Conservation (phyloP, 2,797 vertebrate genomes). For the Chiloscyllium punctatum region DNA sequence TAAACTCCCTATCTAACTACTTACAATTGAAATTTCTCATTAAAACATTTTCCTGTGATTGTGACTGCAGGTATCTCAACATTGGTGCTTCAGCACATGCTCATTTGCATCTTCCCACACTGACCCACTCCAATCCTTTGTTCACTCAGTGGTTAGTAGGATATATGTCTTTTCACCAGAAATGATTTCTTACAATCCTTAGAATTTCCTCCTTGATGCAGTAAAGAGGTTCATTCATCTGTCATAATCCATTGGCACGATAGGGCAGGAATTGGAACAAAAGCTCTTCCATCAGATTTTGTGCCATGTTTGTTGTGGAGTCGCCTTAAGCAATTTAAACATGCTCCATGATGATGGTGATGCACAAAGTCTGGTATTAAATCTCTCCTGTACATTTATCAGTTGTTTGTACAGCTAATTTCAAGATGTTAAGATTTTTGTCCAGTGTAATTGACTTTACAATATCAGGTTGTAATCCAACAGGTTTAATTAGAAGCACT, state of each 20-base stretch:
- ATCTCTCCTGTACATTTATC: not conserved
- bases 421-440: not conserved
- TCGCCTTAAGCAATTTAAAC: not conserved
- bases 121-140: not conserved
- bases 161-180: too few species aligned
- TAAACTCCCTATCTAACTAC: not conserved
- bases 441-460: too few species aligned
- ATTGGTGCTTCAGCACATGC: not conserved
- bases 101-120: not conserved
- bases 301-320: not conserved
- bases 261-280: not conserved
- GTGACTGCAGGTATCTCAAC: not conserved
- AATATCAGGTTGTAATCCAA: too few species aligned
- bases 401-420: not conserved
- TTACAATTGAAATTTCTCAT: not conserved
- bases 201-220: too few species aligned
- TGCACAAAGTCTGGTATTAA: not conserved
- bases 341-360: not conserved
- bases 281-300: not conserved
- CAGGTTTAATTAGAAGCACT: too few species aligned
- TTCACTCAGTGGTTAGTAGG: not conserved
- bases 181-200: too few species aligned
- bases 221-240: too few species aligned
- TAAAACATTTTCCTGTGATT: not conserved
- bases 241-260: not conserved